Conservation (phyloP, 2,888 invertebrate species). For the Eudemis profundana region DNA sequence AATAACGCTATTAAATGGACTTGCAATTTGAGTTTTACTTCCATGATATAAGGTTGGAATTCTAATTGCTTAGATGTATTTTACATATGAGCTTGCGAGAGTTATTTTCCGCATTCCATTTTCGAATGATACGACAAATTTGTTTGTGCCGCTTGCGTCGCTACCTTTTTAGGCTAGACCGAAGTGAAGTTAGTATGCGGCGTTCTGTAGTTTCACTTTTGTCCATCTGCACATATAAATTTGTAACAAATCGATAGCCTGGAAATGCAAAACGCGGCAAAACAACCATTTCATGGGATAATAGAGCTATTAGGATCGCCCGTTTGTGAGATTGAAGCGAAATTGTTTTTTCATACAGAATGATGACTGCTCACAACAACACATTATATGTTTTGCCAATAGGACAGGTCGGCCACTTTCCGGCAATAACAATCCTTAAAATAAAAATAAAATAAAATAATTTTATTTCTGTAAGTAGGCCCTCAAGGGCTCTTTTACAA, state of each 20-base stretch:
- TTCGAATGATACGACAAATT: slow-evolving; percentile 9
- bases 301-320: neutral
- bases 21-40: slow-evolving; percentile 5
- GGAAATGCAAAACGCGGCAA: neutral
- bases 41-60: neutral
- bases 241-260: no score
- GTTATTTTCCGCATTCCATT: slow-evolving; percentile 6
- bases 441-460: no score
- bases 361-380: no score
- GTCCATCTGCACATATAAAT: neutral
- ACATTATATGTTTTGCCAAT: no score
- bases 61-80: neutral
- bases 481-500: no score
- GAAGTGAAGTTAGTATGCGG: neutral
- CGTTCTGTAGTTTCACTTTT: slow-evolving; percentile 1
- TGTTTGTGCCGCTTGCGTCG: slow-evolving; percentile 8
- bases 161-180: neutral
- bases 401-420: no score
- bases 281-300: neutral
- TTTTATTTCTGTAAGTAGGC: no score
- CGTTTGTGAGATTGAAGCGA: neutral
- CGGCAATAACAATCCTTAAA: no score
- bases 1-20: neutral
- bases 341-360: neutral
- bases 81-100: neutral